Evolutionary conservation across 2,113 vertebrate genomes (phyloP).

Genomic region (Pogonocichla stellata): DNA sequence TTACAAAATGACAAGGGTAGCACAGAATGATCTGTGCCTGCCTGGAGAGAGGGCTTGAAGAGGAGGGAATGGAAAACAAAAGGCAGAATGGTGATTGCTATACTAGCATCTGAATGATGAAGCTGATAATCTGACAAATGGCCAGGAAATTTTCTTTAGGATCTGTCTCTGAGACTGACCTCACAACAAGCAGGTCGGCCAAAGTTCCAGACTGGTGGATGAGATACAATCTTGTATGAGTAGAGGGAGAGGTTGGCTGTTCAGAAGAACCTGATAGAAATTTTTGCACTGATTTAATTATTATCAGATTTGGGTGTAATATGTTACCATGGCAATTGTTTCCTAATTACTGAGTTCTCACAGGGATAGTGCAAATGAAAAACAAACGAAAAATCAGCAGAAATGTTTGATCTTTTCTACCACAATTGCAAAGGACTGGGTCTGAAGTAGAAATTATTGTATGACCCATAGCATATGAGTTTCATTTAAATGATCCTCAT

Average conservation of each 20-base stretch:
- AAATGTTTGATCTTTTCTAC: neutral
- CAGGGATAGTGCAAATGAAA: neutral
- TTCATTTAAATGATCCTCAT: conserved; percentile 31
- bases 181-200: neutral
- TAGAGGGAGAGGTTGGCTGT: neutral
- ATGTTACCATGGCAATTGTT: conserved; percentile 22
- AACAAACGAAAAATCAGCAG: neutral
- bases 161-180: neutral
- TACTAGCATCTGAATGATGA: neutral
- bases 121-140: neutral
- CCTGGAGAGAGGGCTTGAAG: neutral
- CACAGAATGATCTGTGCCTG: neutral
- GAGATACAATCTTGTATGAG: neutral
- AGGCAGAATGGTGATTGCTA: neutral
- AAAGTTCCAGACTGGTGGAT: neutral
- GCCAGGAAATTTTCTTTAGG: neutral
- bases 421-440: neutral
- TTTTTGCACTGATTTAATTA: conserved; percentile 9
- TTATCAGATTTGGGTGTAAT: neutral
- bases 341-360: conserved; percentile 15
- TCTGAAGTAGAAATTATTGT: neutral
- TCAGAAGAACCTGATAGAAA: neutral
- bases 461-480: neutral
- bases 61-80: neutral
- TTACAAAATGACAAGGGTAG: neutral